Percentiles rank a stretch among this genome's conserved stretches.
Conservation (phyloP, 2,113 vertebrate genomes). For the Monarcha castaneiventris region DNA sequence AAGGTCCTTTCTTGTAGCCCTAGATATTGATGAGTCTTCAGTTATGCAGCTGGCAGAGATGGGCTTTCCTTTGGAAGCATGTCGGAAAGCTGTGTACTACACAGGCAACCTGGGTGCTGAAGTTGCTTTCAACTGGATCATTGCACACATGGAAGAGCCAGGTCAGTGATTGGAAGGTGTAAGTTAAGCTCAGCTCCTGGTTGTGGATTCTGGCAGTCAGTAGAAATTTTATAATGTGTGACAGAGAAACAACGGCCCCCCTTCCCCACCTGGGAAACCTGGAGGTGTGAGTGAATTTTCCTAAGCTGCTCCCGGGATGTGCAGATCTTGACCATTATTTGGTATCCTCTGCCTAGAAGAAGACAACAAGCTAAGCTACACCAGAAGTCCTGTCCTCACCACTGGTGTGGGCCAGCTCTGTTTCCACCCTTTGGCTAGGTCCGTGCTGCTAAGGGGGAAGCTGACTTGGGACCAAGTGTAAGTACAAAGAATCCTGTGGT, state of each 20-base stretch:
- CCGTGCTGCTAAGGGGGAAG: conserved; percentile 15
- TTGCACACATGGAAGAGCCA: conserved; percentile 98
- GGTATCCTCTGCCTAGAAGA: conserved; percentile 6
- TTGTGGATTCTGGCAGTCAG: neutral
- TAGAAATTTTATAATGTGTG: neutral
- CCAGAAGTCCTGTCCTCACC: conserved; percentile 1
- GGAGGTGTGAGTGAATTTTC: conserved; percentile 18
- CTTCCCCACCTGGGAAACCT: conserved; percentile 1
- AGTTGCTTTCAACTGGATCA: conserved; percentile 99
- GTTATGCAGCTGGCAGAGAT: conserved; percentile 99
- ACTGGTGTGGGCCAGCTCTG: conserved; percentile 38
- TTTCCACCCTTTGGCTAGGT: conserved; percentile 52
- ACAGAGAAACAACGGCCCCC: neutral
- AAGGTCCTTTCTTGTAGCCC: conserved; percentile 75
- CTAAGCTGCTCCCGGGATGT: neutral
- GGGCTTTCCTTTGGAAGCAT: conserved; percentile 96
- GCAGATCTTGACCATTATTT: neutral
- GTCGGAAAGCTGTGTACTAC: conserved; percentile 97
- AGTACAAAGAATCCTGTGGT: conserved; percentile 32
- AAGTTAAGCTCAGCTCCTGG: neutral
- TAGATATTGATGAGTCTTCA: conserved; percentile 92
- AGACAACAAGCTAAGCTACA: neutral
- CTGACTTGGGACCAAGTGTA: conserved; percentile 32
- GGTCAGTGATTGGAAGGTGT: conserved; percentile 73
- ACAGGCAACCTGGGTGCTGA: conserved; percentile 96